phyloP scores from a whole-genome alignment of 2,113 vertebrate species.

The Nerophis lumbriciformis region DNA sequence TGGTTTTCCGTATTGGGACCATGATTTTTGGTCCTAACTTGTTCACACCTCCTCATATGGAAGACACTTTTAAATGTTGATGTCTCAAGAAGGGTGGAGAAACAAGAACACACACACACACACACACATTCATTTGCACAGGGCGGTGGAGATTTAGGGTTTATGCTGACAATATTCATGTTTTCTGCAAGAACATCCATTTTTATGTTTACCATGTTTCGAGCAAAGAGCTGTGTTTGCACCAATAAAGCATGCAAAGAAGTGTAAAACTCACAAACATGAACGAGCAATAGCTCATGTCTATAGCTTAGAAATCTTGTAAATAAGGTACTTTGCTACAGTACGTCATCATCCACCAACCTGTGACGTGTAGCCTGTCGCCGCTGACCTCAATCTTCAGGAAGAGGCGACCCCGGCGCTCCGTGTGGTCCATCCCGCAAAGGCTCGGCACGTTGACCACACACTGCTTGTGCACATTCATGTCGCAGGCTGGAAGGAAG shows the following conservation, averaged over 20 bases:
- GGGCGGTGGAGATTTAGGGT: not conserved
- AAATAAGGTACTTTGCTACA: no score
- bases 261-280: not conserved
- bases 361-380: slow-evolving; percentile 86
- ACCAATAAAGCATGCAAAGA: not conserved
- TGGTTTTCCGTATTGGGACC: no score
- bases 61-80: no score
- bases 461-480: slow-evolving; percentile 96
- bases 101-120: no score
- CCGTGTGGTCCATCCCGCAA: slow-evolving; percentile 93
- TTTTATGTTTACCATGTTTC: no score
- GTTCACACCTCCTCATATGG: no score
- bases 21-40: no score
- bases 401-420: slow-evolving; percentile 88
- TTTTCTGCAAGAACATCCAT: not conserved
- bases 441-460: slow-evolving; percentile 95
- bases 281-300: not conserved
- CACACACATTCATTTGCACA: no score
- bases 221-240: not conserved
- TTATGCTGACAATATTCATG: not conserved
- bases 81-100: no score
- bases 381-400: slow-evolving; percentile 88
- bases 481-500: slow-evolving; percentile 83
- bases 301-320: not conserved
- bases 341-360: slow-evolving; percentile 60